phyloP scores from a whole-genome alignment of 1,140 invertebrate species.

The Trichogramma pretiosum region DNA sequence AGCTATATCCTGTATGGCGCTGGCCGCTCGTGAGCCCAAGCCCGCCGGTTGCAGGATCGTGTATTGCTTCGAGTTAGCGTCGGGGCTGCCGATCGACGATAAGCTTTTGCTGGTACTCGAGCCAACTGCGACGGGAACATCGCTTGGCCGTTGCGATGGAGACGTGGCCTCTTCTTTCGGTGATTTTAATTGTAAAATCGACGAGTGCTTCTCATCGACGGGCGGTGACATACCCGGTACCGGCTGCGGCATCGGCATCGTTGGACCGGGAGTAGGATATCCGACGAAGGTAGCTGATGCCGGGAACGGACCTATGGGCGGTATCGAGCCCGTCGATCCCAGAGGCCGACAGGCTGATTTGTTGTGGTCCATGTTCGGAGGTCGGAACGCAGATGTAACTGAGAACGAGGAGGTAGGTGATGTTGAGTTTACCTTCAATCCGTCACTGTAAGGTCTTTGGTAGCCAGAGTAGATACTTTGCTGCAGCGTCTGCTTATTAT shows the following conservation, averaged over 20 bases:
- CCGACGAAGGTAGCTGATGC: conserved; percentile 57
- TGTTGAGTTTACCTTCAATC: conserved; percentile 30
- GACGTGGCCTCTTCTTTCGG: conserved; percentile 41
- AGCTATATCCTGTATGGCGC: conserved; percentile 65
- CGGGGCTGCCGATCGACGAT: conserved; percentile 46
- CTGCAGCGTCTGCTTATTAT: conserved; percentile 17
- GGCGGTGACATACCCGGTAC: conserved; percentile 30
- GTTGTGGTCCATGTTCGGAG: conserved; percentile 51
- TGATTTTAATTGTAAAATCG: conserved; percentile 43
- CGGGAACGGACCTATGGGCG: conserved; percentile 52
- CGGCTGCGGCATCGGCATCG: conserved; percentile 36
- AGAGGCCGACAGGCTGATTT: conserved; percentile 22
- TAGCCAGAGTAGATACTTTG: conserved; percentile 29
- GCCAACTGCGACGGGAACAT: conserved; percentile 9
- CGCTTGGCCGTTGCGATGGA: background rate
- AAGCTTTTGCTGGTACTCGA: conserved; percentile 1
- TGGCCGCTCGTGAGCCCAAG: conserved; percentile 64
- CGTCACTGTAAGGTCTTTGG: conserved; percentile 36
- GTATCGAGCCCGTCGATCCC: conserved; percentile 35
- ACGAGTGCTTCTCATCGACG: conserved; percentile 42
- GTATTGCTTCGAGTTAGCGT: conserved; percentile 58
- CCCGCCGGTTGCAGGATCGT: conserved; percentile 74
- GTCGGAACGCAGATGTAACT: conserved; percentile 64
- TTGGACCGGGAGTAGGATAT: conserved; percentile 43
- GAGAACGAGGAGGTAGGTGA: conserved; percentile 50